phyloP scores from a whole-genome alignment of 2,797 vertebrate species.

The Podarcis lilfordi region DNA sequence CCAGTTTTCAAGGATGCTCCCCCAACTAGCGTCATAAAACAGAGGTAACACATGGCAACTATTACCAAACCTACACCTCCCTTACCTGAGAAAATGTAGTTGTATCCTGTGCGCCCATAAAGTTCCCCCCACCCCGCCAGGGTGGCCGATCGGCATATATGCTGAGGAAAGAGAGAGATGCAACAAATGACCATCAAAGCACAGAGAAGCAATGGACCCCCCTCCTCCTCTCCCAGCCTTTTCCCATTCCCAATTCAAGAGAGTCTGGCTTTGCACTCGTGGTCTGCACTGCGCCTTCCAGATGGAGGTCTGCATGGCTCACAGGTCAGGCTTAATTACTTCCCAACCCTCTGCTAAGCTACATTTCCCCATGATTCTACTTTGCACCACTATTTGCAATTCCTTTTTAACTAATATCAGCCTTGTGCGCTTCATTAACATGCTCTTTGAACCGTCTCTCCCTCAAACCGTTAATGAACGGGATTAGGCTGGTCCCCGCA shows the following conservation, averaged over 20 bases:
- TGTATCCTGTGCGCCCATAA: constrained; percentile 96
- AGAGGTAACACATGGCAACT: background rate
- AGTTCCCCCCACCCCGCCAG: constrained; percentile 97
- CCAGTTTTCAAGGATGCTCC: background rate
- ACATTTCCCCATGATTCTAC: background rate
- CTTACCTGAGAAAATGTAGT: constrained; percentile 98
- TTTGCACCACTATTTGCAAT: background rate
- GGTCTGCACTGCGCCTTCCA: background rate
- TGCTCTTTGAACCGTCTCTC: constrained; percentile 27
- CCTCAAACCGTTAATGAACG: constrained; percentile 22
- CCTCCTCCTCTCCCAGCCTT: background rate
- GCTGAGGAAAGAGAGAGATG: constrained; percentile 76
- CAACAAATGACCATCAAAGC: background rate
- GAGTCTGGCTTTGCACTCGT: background rate
- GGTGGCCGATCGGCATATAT: constrained; percentile 96
- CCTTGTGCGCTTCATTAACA: constrained; percentile 13
- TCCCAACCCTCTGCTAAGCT: background rate
- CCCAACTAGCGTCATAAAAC: background rate
- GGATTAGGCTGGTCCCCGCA: constrained; percentile 14
- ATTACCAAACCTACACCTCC: background rate
- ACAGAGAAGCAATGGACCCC: background rate
- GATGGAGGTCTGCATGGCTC: background rate
- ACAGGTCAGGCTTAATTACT: background rate
- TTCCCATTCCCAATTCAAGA: background rate
- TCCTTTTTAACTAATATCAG: constrained; percentile 21